Conservation (phyloP, 2,888 invertebrate genomes). For the Lycophotia porphyrea region DNA sequence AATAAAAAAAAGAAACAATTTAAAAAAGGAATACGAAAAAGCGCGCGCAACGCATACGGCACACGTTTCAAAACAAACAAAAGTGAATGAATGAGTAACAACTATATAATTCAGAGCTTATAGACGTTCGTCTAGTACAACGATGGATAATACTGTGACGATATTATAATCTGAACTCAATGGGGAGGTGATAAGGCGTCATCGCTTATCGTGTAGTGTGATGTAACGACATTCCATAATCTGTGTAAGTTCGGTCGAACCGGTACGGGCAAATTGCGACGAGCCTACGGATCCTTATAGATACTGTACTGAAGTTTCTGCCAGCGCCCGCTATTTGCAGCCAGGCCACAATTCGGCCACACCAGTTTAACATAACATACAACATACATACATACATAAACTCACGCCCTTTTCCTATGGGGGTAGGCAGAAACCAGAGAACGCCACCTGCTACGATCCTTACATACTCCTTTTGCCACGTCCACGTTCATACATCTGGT, state of each 20-base stretch:
- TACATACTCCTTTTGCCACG: too few species aligned
- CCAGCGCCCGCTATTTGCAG: background rate
- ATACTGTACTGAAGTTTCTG: background rate
- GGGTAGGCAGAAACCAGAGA: too few species aligned
- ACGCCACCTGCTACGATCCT: too few species aligned
- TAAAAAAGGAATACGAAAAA: slow-evolving; percentile 12
- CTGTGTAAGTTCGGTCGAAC: background rate
- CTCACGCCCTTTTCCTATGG: too few species aligned
- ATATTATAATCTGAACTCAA: slow-evolving; percentile 74
- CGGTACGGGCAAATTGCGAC: background rate
- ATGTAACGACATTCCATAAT: slow-evolving; percentile 68
- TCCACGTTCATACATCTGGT: too few species aligned
- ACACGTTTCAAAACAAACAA: slow-evolving; percentile 60
- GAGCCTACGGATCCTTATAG: background rate
- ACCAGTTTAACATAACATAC: too few species aligned
- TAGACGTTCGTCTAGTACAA: slow-evolving; percentile 54
- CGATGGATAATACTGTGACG: slow-evolving; percentile 65
- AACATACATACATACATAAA: too few species aligned
- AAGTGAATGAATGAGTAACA: slow-evolving; percentile 57
- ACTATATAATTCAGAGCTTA: slow-evolving; percentile 45
- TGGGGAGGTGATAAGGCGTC: slow-evolving; percentile 78
- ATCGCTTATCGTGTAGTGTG: slow-evolving; percentile 69
- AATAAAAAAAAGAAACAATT: slow-evolving; percentile 5
- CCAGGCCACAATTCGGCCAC: background rate
- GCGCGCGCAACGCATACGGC: slow-evolving; percentile 30